phyloP scores from a whole-genome alignment of 2,888 invertebrate species.

The Pristionchus mayeri region DNA sequence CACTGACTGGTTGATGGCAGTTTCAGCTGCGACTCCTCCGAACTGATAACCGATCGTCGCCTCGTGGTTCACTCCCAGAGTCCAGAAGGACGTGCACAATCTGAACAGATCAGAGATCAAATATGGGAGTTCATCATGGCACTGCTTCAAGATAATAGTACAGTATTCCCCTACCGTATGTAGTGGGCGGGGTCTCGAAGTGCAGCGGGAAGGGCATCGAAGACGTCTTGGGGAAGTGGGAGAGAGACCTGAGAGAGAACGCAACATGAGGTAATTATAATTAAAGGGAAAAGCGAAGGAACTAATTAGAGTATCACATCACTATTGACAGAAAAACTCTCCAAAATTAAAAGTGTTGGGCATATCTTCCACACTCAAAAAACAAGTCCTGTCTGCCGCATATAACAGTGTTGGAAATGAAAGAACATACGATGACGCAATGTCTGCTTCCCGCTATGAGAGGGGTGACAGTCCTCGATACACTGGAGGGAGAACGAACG shows the following conservation, averaged over 20 bases:
- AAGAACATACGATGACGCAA: constrained; percentile 54
- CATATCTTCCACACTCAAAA: too few relatives aligned
- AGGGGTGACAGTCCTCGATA: constrained; percentile 71
- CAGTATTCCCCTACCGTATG: constrained; percentile 20
- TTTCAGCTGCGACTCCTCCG: constrained; percentile 61
- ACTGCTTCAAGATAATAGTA: background rate
- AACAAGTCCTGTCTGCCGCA: too few relatives aligned
- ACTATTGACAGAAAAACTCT: too few relatives aligned
- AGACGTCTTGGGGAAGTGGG: constrained; percentile 65
- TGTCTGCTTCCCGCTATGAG: constrained; percentile 66
- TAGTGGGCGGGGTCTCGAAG: constrained; percentile 48
- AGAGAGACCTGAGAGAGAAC: constrained; percentile 57
- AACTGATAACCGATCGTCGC: constrained; percentile 71
- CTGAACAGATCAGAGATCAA: background rate
- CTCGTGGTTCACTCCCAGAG: constrained; percentile 72
- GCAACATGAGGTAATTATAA: background rate
- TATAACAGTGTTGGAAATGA: too few relatives aligned
- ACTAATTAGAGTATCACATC: too few relatives aligned
- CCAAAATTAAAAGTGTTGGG: too few relatives aligned
- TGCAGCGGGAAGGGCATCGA: constrained; percentile 63
- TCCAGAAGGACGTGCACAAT: constrained; percentile 43
- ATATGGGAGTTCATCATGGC: background rate
- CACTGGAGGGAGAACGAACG: constrained; percentile 64
- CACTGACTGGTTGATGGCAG: constrained; percentile 57
- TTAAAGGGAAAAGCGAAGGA: too few relatives aligned